Conservation (phyloP, 2,113 vertebrate genomes). For the Pithys albifrons region DNA sequence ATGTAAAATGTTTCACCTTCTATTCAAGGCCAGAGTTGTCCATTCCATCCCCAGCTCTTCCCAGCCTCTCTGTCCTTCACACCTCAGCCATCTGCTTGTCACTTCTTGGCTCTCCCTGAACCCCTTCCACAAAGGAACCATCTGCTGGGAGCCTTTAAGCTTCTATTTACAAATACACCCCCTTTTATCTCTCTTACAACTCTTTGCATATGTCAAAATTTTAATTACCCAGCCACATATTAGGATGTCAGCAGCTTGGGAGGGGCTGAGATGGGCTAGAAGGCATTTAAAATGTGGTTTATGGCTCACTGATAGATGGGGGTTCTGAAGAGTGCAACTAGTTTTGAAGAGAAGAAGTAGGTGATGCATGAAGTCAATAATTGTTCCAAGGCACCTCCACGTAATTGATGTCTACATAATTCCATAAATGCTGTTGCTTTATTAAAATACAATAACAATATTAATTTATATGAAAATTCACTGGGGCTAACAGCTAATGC, state of each 20-base stretch:
- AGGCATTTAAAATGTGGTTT: constrained; percentile 31
- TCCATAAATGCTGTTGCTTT: constrained; percentile 60
- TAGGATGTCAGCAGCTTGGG: constrained; percentile 39
- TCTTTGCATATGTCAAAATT: constrained; percentile 71
- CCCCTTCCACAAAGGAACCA: constrained; percentile 65
- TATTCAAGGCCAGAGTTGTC: neutral
- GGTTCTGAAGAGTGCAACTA: constrained; percentile 54
- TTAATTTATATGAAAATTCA: constrained; percentile 68
- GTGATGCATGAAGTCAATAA: constrained; percentile 65
- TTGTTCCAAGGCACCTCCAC: constrained; percentile 48
- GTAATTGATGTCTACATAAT: constrained; percentile 48
- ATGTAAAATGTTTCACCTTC: neutral
- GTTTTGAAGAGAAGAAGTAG: constrained; percentile 51
- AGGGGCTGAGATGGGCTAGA: constrained; percentile 1
- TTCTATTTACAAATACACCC: constrained; percentile 60
- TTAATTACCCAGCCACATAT: constrained; percentile 57
- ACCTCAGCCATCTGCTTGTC: constrained; percentile 68
- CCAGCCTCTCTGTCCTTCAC: constrained; percentile 17
- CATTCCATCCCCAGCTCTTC: neutral
- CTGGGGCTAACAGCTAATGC: constrained; percentile 41
- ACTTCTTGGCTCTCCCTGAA: constrained; percentile 55
- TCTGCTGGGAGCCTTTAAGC: constrained; percentile 72
- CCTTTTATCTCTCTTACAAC: constrained; percentile 63
- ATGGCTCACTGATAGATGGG: constrained; percentile 7
- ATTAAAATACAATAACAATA: constrained; percentile 64